Evolutionary conservation across 2,888 invertebrate genomes (phyloP).

Genomic region (Dasypogon diadema): DNA sequence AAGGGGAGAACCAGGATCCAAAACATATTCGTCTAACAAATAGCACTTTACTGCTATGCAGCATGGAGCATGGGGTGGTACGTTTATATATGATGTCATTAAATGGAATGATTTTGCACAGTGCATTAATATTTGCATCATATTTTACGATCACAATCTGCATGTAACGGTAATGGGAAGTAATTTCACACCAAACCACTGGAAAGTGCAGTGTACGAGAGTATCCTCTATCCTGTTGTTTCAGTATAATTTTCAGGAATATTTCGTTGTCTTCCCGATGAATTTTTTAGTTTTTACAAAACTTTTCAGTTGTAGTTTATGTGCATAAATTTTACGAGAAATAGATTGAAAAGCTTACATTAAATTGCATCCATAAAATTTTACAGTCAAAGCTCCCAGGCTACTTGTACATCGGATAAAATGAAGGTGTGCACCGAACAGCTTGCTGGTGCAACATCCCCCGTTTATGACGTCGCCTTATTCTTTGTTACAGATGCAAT

Average conservation of each 20-base stretch:
- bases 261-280: not conserved
- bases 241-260: constrained; percentile 32
- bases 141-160: constrained; percentile 56
- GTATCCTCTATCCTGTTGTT: constrained; percentile 43
- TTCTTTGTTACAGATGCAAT: constrained; percentile 42
- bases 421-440: constrained; percentile 4
- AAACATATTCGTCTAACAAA: constrained; percentile 44
- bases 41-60: constrained; percentile 49
- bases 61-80: not conserved
- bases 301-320: constrained; percentile 44
- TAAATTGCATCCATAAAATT: constrained; percentile 56
- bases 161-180: constrained; percentile 56
- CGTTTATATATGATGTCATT: constrained; percentile 56
- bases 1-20: not conserved
- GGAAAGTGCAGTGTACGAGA: constrained; percentile 42
- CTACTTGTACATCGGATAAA: constrained; percentile 10
- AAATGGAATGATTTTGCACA: constrained; percentile 56
- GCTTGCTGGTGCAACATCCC: not conserved
- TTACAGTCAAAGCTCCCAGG: constrained; percentile 49
- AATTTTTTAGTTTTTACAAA: constrained; percentile 19
- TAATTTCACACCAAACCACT: constrained; percentile 52
- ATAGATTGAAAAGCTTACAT: constrained; percentile 55
- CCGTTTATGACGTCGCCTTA: constrained; percentile 6
- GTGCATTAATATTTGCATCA: constrained; percentile 57
- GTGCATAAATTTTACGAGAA: constrained; percentile 53